Percentiles rank a stretch among this genome's conserved stretches.
Conservation (phyloP, 1,140 invertebrate species). For the Charaxes varanes region DNA sequence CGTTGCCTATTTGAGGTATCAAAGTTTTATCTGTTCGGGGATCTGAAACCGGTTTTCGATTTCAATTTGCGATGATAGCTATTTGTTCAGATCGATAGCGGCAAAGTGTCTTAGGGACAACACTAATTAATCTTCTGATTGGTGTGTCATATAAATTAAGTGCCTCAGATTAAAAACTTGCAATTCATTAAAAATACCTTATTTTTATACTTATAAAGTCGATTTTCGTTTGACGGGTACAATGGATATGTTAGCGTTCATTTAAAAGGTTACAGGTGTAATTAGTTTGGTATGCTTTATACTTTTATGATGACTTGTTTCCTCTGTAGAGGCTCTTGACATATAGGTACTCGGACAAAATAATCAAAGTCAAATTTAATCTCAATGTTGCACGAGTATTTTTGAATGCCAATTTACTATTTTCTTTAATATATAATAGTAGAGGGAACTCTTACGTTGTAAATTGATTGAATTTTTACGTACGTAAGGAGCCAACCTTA, state of each 20-base stretch:
- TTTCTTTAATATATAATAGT: too few species aligned
- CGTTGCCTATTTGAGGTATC: constrained; percentile 1
- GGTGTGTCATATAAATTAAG: constrained; percentile 45
- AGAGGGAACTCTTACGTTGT: too few species aligned
- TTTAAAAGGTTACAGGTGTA: constrained; percentile 4
- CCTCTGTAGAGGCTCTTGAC: too few species aligned
- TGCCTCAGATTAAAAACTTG: constrained; percentile 5
- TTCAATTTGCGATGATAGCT: constrained; percentile 49
- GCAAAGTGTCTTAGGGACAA: constrained; percentile 43
- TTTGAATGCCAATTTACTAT: too few species aligned
- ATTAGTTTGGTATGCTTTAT: not conserved
- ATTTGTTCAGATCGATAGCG: constrained; percentile 53
- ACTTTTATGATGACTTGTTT: constrained; percentile 1
- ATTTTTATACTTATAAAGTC: not conserved
- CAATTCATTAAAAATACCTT: not conserved
- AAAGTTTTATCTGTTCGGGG: constrained; percentile 14
- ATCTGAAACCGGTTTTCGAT: constrained; percentile 38
- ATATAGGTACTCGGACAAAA: too few species aligned
- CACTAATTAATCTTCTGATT: constrained; percentile 59
- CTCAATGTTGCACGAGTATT: too few species aligned
- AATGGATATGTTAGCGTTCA: not conserved
- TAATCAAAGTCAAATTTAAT: too few species aligned
- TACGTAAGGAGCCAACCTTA: too few species aligned
- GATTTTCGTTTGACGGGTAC: not conserved
- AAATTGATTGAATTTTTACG: too few species aligned